These are phyloP conservation scores for Trissoscelio sp. DNA, from an alignment of 2,888 invertebrate genomes.

Conservation along the genomic window DNA sequence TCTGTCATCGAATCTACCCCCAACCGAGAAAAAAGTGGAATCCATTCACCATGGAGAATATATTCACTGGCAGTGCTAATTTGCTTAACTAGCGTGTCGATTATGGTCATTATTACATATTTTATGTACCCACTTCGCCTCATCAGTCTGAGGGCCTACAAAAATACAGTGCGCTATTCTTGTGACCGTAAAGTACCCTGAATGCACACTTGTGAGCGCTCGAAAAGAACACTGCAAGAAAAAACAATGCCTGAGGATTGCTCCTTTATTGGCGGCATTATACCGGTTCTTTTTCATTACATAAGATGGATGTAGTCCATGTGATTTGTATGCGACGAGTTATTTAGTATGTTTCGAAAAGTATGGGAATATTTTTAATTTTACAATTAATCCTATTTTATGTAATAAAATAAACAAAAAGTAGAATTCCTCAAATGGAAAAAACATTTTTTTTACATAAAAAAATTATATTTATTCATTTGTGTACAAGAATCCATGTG, in stretches of 20 bases:
- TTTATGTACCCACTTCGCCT: constrained; percentile 56
- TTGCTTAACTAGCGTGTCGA: constrained; percentile 78
- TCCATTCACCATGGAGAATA: constrained; percentile 76
- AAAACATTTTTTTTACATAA: neutral
- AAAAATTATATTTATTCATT: neutral
- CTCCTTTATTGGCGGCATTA: constrained; percentile 48
- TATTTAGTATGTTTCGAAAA: neutral
- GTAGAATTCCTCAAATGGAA: neutral
- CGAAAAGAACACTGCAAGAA: constrained; percentile 45
- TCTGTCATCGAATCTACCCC: constrained; percentile 70
- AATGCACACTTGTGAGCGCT: constrained; percentile 29
- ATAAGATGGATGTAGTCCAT: constrained; percentile 5
- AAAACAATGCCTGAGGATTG: constrained; percentile 64
- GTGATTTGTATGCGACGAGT: neutral
- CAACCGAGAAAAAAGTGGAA: constrained; percentile 69
- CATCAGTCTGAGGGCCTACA: constrained; percentile 48
- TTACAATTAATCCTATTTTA: neutral
- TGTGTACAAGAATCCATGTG: too few species aligned
- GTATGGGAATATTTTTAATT: neutral
- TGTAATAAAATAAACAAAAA: neutral
- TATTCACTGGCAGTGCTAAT: constrained; percentile 78
- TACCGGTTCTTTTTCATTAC: constrained; percentile 50
- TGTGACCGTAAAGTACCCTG: constrained; percentile 37
- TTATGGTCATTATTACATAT: constrained; percentile 61
- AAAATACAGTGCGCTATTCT: constrained; percentile 39